Base-by-base conservation (phyloP, 1,140 invertebrate species). In the Halesus radiatus region DNA sequence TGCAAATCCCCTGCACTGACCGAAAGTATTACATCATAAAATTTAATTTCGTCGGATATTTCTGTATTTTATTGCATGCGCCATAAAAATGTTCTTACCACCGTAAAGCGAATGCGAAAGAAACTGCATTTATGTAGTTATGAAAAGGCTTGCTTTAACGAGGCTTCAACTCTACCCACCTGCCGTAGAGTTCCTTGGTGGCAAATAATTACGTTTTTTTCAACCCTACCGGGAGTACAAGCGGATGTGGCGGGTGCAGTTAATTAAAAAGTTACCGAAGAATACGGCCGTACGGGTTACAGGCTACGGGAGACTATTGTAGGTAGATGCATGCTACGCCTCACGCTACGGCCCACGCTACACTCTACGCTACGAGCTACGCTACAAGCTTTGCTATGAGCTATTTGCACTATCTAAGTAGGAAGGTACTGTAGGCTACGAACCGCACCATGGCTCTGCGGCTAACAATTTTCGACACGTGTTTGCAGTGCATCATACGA, bases 231-330 rank as follows among this genome's bases (percentile, higher is more conserved):
- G 10, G 10, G 8, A 45, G 37, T 37, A 37, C 18, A 20, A 18
- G n/a, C 20, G 37, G 26, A 37, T 18, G 29, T 18, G 37, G 37
- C 66, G 66, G 66, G 18, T 18, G 66, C 18, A 37, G 66, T 70
- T 70, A 70, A 70, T 70, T 70, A 70, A 50, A 70, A 70, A 70
- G n/a, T 50, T 70, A 20, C 66, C 66, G 66, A 70, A 45, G 37
- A 70, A 70, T 68, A 37, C 32, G 66, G 37, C 18, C 56, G 56
- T 64, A 64, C 16, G 20, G 37, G 66, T 50, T 18, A 64, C 18
- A 45, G 10, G 10, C 5, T 45, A 45, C 37, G 37, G 37, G 37
- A 45, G 37, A 13, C 37, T 45, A 7, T 8, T 13, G 37, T 45
- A 13, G 0, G 37, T 45, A 45, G 37, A 45, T 8, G 13, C 37